A percentile compares a stretch with the other conserved stretches of the same genome.
These are phyloP conservation scores for Argynnis bischoffii DNA, from an alignment of 2,888 invertebrate species.

Conservation along the genomic window DNA sequence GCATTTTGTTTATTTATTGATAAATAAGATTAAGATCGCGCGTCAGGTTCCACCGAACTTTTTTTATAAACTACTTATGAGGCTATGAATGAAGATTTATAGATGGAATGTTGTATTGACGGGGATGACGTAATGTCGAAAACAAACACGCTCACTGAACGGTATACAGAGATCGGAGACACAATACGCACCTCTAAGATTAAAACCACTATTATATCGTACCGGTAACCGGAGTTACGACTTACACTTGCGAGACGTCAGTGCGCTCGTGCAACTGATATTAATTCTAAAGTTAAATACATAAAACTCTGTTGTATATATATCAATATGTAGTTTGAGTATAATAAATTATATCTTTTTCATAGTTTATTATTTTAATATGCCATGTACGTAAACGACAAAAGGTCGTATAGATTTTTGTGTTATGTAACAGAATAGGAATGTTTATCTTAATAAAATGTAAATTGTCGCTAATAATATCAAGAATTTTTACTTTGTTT, in stretches of 20 bases:
- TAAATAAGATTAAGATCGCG: conserved; percentile 45
- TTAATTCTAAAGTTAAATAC: conserved; percentile 7
- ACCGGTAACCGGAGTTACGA: conserved; percentile 50
- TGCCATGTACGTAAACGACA: too few relatives aligned
- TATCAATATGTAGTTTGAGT: conserved; percentile 7
- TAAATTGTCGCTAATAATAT: too few relatives aligned
- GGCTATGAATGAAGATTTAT: conserved; percentile 45
- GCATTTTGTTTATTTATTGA: conserved; percentile 55
- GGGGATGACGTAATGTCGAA: conserved; percentile 72
- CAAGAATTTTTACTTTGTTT: too few relatives aligned
- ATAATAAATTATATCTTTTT: neutral
- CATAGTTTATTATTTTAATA: neutral
- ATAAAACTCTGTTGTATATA: conserved; percentile 22
- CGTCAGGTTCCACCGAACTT: conserved; percentile 39
- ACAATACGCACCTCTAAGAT: conserved; percentile 50
- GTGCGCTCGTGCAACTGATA: conserved; percentile 34
- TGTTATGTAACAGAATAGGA: too few relatives aligned
- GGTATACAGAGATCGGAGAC: conserved; percentile 29
- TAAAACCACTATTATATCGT: conserved; percentile 23
- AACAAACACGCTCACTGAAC: conserved; percentile 61
- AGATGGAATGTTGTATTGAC: conserved; percentile 43
- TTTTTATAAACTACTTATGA: conserved; percentile 41
- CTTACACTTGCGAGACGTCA: conserved; percentile 48
- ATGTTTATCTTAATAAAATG: too few relatives aligned
- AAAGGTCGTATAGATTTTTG: too few relatives aligned